Conservation (phyloP, 37 sponge, comb jelly and placozoan species). For the Ianthella basta region DNA sequence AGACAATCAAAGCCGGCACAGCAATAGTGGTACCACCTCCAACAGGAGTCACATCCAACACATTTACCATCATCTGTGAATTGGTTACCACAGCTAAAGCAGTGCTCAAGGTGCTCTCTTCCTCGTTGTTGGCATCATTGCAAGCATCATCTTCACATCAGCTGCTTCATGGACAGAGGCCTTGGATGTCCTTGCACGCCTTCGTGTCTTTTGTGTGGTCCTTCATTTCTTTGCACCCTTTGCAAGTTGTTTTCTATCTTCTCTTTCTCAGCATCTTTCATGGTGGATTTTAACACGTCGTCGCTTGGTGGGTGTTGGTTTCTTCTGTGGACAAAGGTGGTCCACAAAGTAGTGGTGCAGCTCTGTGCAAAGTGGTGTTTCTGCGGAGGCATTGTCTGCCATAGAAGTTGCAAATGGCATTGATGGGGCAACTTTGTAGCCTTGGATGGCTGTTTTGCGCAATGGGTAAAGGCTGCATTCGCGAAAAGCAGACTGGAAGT, state of each 20-base stretch:
- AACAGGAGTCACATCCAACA: conserved; percentile 4
- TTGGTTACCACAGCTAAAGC: conserved; percentile 1
- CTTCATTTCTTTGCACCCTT: not conserved
- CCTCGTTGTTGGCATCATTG: not conserved
- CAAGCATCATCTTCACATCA: not conserved
- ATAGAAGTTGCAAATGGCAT: not conserved
- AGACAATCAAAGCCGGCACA: conserved; percentile 17
- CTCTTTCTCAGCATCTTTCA: conserved; percentile 32
- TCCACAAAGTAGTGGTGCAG: not conserved
- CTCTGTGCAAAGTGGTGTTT: conserved; percentile 25
- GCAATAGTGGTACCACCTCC: conserved; percentile 10
- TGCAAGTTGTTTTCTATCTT: conserved; percentile 11
- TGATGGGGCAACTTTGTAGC: conserved; percentile 20
- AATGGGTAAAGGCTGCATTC: conserved; percentile 59
- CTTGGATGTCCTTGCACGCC: not conserved
- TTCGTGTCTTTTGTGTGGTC: conserved; percentile 3
- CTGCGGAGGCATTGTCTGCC: not conserved
- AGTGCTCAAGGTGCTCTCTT: conserved; percentile 9
- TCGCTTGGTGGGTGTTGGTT: conserved; percentile 23
- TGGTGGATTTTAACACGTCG: conserved; percentile 8
- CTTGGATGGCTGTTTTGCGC: conserved; percentile 31
- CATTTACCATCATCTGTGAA: conserved; percentile 16
- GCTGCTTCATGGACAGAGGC: conserved; percentile 1
- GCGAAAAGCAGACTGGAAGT: conserved; percentile 39
- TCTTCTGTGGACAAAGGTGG: not conserved